phyloP scores from a whole-genome alignment of 2,888 invertebrate species.

The Temnothorax rugatulus region DNA sequence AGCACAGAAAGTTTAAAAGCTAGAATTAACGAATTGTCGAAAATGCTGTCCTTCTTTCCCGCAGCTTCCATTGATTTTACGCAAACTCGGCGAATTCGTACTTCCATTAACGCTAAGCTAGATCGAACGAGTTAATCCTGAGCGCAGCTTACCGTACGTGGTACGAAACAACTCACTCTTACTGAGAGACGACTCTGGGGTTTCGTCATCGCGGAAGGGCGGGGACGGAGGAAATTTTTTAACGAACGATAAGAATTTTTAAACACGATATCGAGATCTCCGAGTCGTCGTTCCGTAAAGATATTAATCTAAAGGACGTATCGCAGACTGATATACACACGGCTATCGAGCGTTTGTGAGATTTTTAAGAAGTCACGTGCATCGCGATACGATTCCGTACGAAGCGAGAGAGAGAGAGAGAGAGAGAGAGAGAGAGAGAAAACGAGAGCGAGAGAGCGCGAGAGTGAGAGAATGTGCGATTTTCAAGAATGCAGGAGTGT shows the following conservation, averaged over 20 bases:
- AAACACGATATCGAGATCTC: background rate
- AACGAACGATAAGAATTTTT: conserved; percentile 12
- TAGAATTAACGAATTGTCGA: conserved; percentile 14
- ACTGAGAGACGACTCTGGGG: conserved; percentile 68
- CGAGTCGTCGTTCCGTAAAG: conserved; percentile 72
- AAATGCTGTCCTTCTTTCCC: conserved; percentile 25
- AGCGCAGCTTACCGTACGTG: conserved; percentile 80
- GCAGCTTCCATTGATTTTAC: conserved; percentile 65
- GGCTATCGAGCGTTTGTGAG: conserved; percentile 68
- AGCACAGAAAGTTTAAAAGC: background rate
- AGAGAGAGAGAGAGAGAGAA: background rate
- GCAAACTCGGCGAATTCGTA: conserved; percentile 63
- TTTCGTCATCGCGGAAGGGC: conserved; percentile 31
- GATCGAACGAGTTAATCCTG: conserved; percentile 63
- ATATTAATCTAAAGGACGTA: conserved; percentile 73
- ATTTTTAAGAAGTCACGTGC: conserved; percentile 66
- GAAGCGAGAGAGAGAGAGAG: conserved; percentile 12
- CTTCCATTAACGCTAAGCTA: conserved; percentile 76
- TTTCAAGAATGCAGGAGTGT: conserved; percentile 38
- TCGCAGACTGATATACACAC: conserved; percentile 79
- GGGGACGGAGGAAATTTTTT: conserved; percentile 15
- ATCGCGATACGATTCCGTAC: conserved; percentile 67
- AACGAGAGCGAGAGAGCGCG: background rate
- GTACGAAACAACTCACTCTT: conserved; percentile 66
- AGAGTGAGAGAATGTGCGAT: conserved; percentile 23